A percentile compares a stretch with the other conserved stretches of the same genome.
Evolutionary conservation across 1,140 invertebrate species (phyloP).

Genomic region (Ips typographus): DNA sequence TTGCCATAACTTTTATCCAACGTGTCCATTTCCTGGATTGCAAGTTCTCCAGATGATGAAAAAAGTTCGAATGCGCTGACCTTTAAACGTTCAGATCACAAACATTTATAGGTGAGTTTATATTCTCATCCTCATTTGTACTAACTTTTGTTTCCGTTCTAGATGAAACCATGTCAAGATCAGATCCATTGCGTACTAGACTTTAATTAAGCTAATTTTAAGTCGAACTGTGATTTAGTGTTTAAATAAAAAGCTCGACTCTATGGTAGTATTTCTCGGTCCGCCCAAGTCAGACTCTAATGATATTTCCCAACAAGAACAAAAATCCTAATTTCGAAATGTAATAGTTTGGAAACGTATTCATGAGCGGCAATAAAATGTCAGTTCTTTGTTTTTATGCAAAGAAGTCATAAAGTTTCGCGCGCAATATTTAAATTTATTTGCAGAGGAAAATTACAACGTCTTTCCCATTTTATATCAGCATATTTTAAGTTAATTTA

Average conservation of each 20-base stretch:
- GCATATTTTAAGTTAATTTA: constrained; percentile 35
- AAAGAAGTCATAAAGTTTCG: constrained; percentile 34
- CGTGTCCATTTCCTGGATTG: constrained; percentile 65
- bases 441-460: constrained; percentile 32
- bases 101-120: no score
- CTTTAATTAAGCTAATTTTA: no score
- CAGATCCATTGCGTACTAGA: no score
- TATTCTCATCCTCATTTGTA: no score
- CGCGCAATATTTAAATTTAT: constrained; percentile 35
- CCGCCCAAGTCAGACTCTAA: no score
- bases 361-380: constrained; percentile 20
- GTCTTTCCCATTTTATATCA: constrained; percentile 34
- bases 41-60: constrained; percentile 70
- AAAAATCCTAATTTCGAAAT: constrained; percentile 27
- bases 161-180: no score
- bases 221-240: no score
- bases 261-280: no score
- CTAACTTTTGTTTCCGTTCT: no score
- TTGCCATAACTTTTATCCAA: constrained; percentile 72
- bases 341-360: constrained; percentile 36
- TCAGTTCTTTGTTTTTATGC: constrained; percentile 35
- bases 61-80: constrained; percentile 59
- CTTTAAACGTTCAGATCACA: neutral
- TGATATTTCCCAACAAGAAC: constrained; percentile 5
- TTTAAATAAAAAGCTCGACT: no score